These are phyloP conservation scores for Eudyptes chrysolophus DNA, from an alignment of 2,113 vertebrate species.

Conservation along the genomic window DNA sequence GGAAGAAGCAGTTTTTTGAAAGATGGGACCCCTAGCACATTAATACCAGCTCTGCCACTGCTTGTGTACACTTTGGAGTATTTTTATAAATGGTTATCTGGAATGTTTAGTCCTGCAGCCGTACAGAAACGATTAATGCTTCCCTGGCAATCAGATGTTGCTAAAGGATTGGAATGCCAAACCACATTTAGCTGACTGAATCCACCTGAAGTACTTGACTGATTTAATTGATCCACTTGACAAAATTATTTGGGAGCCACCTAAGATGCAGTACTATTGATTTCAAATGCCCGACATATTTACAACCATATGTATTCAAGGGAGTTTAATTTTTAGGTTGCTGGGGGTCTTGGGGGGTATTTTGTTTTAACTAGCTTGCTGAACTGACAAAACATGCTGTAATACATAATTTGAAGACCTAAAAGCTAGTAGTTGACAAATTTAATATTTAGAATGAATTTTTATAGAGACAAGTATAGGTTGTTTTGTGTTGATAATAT, in stretches of 20 bases:
- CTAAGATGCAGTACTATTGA: neutral
- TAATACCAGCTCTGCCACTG: neutral
- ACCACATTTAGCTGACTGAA: neutral
- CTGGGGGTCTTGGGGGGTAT: neutral
- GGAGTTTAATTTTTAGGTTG: neutral
- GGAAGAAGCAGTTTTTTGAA: neutral
- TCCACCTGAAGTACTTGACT: neutral
- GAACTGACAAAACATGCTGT: neutral
- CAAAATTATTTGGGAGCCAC: neutral
- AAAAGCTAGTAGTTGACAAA: neutral
- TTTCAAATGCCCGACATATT: neutral
- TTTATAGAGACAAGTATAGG: neutral
- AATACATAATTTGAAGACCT: neutral
- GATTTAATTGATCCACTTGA: neutral
- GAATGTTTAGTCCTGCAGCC: neutral
- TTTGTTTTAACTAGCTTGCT: neutral
- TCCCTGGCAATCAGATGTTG: neutral
- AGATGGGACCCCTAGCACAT: neutral
- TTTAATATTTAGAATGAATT: neutral
- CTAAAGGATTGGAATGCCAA: neutral
- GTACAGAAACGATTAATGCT: neutral
- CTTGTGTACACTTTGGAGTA: neutral
- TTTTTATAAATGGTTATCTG: neutral
- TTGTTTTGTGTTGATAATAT: neutral
- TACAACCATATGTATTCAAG: neutral